Conservation (phyloP, 2,797 vertebrate genomes). For the Propithecus perrieri region DNA sequence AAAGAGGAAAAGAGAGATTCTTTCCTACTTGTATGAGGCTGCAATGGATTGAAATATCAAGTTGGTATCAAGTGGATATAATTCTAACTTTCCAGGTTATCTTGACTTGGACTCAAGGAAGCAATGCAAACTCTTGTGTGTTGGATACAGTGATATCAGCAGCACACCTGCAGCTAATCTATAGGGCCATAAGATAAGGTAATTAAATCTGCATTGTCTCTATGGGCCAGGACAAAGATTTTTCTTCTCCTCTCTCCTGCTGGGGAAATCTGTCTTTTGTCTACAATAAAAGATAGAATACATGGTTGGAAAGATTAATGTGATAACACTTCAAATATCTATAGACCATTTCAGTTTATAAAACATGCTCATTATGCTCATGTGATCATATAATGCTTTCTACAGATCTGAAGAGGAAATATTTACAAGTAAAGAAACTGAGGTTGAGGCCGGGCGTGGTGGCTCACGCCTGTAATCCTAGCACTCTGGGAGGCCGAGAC, state of each 20-base stretch:
- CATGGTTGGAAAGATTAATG: neutral
- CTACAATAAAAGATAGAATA: neutral
- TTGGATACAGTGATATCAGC: neutral
- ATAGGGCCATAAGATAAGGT: neutral
- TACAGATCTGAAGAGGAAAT: neutral
- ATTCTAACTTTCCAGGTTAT: slow-evolving; percentile 6
- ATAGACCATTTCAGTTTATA: neutral
- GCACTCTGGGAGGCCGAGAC: too few species aligned
- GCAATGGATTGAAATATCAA: neutral
- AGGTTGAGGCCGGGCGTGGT: neutral
- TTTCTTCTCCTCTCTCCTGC: neutral
- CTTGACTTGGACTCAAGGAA: neutral
- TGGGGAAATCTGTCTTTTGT: slow-evolving; percentile 12
- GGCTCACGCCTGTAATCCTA: too few species aligned
- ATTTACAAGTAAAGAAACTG: neutral
- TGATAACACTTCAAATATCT: neutral
- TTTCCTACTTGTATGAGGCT: neutral
- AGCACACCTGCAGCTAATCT: neutral
- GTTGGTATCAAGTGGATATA: neutral
- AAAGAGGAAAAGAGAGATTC: neutral
- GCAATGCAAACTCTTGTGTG: neutral
- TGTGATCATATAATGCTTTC: neutral
- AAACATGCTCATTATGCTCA: neutral
- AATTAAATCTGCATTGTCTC: neutral
- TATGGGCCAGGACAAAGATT: neutral